Conservation (phyloP, 1,140 invertebrate species). For the Anoplolepis gracilipes region DNA sequence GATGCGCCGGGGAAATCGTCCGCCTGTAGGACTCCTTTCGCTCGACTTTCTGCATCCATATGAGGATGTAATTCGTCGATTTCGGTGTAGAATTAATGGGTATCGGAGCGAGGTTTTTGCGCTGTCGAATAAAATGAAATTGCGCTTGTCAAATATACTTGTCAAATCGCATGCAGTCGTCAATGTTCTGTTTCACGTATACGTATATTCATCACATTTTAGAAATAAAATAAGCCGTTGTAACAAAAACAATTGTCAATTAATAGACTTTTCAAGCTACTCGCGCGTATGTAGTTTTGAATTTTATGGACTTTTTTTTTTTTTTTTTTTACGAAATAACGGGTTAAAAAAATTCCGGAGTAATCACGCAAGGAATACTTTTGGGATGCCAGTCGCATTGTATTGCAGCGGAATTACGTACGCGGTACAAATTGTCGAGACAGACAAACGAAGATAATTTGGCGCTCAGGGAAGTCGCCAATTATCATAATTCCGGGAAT, state of each 20-base stretch:
- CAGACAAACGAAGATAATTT: constrained; percentile 54
- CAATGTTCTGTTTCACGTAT: no score
- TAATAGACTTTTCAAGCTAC: neutral
- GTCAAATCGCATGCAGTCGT: neutral
- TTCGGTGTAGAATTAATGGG: neutral
- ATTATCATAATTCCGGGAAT: constrained; percentile 56
- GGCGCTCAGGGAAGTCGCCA: constrained; percentile 28
- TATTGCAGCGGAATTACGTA: constrained; percentile 36
- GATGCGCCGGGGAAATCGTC: constrained; percentile 63
- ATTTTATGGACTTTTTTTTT: neutral
- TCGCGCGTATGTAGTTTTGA: neutral
- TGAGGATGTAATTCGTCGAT: constrained; percentile 41
- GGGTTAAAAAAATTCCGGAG: constrained; percentile 26
- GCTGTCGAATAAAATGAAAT: neutral
- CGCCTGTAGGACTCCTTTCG: constrained; percentile 43
- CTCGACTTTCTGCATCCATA: constrained; percentile 59
- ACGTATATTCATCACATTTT: no score
- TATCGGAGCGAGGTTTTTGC: neutral
- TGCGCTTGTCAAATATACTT: no score
- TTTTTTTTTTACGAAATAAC: constrained; percentile 18
- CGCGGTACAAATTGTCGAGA: constrained; percentile 46
- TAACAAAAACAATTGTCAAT: neutral
- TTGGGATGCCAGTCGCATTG: constrained; percentile 23
- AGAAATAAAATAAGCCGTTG: no score
- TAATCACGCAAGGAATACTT: constrained; percentile 26